Evolutionary conservation across 2,113 vertebrate genomes (phyloP), one percentile per base, ranked within the genome.

Genomic region (Phalacrocorax carbo): DNA sequence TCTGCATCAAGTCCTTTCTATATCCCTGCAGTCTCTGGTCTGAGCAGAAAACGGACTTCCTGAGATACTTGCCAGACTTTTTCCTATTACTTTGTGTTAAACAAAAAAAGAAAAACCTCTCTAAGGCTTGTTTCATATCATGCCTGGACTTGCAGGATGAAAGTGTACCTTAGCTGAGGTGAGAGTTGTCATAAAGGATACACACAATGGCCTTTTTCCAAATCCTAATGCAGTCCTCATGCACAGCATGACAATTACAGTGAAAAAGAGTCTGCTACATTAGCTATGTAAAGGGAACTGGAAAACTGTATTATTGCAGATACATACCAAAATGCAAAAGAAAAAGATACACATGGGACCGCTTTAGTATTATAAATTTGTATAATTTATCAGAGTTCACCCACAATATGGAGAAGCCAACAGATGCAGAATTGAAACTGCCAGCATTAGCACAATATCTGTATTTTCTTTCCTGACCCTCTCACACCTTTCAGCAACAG

Each of bases 381-480:
- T 66, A 25, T 94, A 86, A 91, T 95, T 94, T 86, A 80, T 95
- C 58, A n/a, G 54, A 91, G 82, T 90, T 94, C 73, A 88, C 69
- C 46, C 10, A 5, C 62, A 86, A 46, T 46, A 61, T 26, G 54
- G 36, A 85, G n/a, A 82, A 82, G 55, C 11, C 54, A 90, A 73
- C 54, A 92, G 42, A 92, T 62, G 46, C 62, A 80, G 40, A 80
- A 93, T 7, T 90, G 36, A 93, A 93, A 73, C 49, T 95, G 36
- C 22, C 58, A 93, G 55, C 49, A 73, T 90, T 94, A 95, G 32
- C 58, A 62, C 44, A 77, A 13, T 51, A 54, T 69, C 68, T 77
- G 12, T 86, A 44, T 90, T 96, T 91, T 85, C 34, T 83, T 80
- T 95, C 51, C 71, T 80, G 71, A 95, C 77, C 19, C 29, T 73